Evolutionary conservation across 2,797 vertebrate species (phyloP).

Genomic region (Pipistrellus nathusii): DNA sequence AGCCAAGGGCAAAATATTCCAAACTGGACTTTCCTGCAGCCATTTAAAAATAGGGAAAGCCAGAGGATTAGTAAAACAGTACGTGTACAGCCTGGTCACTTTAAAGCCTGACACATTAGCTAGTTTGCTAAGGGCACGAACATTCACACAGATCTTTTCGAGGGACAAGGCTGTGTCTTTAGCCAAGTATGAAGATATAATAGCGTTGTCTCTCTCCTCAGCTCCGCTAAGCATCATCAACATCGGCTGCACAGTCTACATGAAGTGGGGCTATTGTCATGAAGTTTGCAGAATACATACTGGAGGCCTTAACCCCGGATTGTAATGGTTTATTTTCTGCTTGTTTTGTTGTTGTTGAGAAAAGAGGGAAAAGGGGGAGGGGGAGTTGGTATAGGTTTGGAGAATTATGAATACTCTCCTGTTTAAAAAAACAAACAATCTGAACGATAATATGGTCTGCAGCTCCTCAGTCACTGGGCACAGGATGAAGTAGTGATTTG

Average conservation of each 20-base stretch:
- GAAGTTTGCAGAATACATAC: not conserved
- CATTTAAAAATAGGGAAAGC: constrained; percentile 37
- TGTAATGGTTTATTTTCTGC: not conserved
- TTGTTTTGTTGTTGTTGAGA: constrained; percentile 2
- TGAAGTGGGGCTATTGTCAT: constrained; percentile 44
- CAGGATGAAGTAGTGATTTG: not conserved
- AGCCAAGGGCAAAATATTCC: constrained; percentile 69
- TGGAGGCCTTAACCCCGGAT: not conserved
- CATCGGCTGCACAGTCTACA: constrained; percentile 24
- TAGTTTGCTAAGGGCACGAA: constrained; percentile 36
- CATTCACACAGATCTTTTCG: constrained; percentile 3
- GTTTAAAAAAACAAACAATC: not conserved
- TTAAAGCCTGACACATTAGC: constrained; percentile 66
- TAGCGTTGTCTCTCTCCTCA: constrained; percentile 25
- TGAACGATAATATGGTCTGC: not conserved
- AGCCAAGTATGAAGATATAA: constrained; percentile 35
- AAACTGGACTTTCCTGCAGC: constrained; percentile 59
- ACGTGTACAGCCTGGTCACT: constrained; percentile 28
- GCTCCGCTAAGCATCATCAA: constrained; percentile 52
- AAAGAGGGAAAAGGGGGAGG: not conserved
- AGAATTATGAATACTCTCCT: not conserved
- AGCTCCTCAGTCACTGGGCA: not conserved
- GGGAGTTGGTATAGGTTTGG: not conserved
- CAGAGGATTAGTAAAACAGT: constrained; percentile 61
- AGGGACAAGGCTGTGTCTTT: constrained; percentile 2